phyloP scores from a whole-genome alignment of 92 coral and sea anemone species.

The Diadumene lineata region DNA sequence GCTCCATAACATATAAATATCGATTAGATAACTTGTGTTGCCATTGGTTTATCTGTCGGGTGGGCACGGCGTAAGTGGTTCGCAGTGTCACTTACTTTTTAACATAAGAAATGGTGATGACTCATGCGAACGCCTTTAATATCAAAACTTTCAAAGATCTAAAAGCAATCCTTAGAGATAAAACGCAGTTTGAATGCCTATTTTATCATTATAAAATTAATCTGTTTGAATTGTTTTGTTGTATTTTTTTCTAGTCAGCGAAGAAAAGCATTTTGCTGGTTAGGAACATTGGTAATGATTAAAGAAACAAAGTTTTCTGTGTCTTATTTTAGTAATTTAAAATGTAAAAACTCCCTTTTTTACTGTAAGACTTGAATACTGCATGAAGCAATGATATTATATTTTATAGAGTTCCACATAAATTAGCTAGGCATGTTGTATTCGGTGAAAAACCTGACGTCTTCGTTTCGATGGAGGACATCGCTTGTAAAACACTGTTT shows the following conservation, averaged over 20 bases:
- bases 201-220: background rate
- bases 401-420: no score
- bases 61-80: constrained; percentile 19
- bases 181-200: background rate
- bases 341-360: no score
- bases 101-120: background rate
- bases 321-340: no score
- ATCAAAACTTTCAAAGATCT: background rate
- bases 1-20: constrained; percentile 29
- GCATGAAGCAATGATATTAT: no score
- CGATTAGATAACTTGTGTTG: background rate
- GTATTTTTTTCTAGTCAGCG: background rate
- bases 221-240: background rate
- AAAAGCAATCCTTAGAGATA: background rate
- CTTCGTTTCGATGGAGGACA: background rate
- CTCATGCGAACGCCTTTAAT: background rate
- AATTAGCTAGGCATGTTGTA: no score
- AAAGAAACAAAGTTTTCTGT: no score
- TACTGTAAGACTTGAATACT: no score
- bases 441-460: background rate
- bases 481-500: background rate
- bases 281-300: no score
- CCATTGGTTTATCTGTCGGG: constrained; percentile 14
- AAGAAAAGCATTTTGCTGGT: background rate
- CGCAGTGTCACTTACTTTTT: constrained; percentile 8